phyloP scores from a whole-genome alignment of 1,140 invertebrate genomes.

The Drosophila repletoides region DNA sequence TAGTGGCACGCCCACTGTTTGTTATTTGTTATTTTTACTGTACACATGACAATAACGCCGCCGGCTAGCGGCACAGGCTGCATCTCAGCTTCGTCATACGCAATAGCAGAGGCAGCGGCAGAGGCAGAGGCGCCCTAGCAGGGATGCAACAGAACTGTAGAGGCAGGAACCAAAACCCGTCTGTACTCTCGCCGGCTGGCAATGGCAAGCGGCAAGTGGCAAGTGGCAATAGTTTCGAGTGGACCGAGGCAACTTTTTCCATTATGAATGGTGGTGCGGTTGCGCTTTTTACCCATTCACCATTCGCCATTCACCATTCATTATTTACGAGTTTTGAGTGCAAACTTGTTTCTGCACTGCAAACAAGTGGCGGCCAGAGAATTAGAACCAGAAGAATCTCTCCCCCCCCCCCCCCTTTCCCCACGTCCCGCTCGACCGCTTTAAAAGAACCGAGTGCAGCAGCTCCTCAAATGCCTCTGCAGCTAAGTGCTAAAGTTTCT shows the following conservation, averaged over 20 bases:
- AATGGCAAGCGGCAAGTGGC: slow-evolving; percentile 19
- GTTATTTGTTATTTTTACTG: slow-evolving; percentile 79
- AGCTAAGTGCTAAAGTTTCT: slow-evolving; percentile 68
- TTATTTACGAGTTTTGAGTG: slow-evolving; percentile 80
- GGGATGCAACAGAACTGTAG: slow-evolving; percentile 14
- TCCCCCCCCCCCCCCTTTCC: too few species aligned
- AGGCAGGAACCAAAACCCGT: too few species aligned
- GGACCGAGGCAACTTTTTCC: slow-evolving; percentile 71
- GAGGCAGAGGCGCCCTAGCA: slow-evolving; percentile 7
- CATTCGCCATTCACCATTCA: too few species aligned
- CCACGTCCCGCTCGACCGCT: slow-evolving; percentile 64
- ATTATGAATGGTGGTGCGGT: slow-evolving; percentile 80
- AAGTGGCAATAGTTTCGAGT: slow-evolving; percentile 76
- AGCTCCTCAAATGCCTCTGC: slow-evolving; percentile 21
- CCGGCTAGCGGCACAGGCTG: slow-evolving; percentile 29
- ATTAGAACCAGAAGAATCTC: slow-evolving; percentile 73
- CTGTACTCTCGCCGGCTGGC: too few species aligned
- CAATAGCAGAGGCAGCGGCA: slow-evolving; percentile 6
- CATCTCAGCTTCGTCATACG: not conserved
- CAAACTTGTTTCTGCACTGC: slow-evolving; percentile 73
- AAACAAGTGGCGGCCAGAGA: slow-evolving; percentile 75
- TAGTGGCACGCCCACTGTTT: slow-evolving; percentile 52
- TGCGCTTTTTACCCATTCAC: slow-evolving; percentile 76
- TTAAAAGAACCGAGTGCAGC: slow-evolving; percentile 25
- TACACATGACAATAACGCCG: slow-evolving; percentile 78